Percentiles rank a stretch among this genome's conserved stretches.
Evolutionary conservation across 2,888 invertebrate species (phyloP).

Genomic region (Drosophila kanekoi): DNA sequence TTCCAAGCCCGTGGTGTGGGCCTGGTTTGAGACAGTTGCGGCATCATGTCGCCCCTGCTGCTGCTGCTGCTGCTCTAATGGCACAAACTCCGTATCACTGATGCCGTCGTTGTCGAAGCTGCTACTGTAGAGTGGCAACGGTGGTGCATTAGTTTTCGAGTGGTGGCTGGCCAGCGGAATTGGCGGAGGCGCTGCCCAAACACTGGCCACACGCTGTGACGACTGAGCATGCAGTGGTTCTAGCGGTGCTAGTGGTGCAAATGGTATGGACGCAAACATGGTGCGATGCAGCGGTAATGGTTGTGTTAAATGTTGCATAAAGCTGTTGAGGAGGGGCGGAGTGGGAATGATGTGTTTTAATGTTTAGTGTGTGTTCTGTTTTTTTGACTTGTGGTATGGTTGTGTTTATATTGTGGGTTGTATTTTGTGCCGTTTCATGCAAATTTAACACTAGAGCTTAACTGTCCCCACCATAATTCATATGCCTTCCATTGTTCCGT

Average conservation of each 20-base stretch:
- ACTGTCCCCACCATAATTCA: conserved; percentile 66
- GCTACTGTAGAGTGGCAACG: conserved; percentile 75
- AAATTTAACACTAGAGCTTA: conserved; percentile 49
- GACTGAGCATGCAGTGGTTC: conserved; percentile 68
- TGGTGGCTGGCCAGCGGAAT: conserved; percentile 51
- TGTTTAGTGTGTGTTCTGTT: conserved; percentile 8
- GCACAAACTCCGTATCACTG: conserved; percentile 79
- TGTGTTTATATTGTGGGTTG: conserved; percentile 2
- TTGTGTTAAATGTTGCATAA: conserved; percentile 80
- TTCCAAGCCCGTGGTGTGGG: conserved; percentile 30
- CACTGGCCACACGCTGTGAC: conserved; percentile 67
- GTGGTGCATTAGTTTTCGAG: conserved; percentile 60
- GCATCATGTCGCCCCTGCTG: conserved; percentile 59
- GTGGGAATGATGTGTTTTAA: conserved; percentile 35
- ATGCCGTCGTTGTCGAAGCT: conserved; percentile 65
- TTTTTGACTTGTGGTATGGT: no score
- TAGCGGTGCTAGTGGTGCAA: conserved; percentile 75
- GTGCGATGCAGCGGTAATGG: conserved; percentile 80
- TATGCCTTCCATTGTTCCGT: conserved; percentile 70
- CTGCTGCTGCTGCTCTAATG: conserved; percentile 74
- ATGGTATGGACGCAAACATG: conserved; percentile 73
- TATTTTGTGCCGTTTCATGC: conserved; percentile 55
- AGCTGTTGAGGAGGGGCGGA: conserved; percentile 61
- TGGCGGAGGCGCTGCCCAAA: conserved; percentile 70
- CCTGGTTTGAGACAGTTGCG: conserved; percentile 9